Percentiles rank a stretch among this genome's conserved stretches.
Conservation (phyloP, 2,888 invertebrate genomes). For the Homarus gammarus region DNA sequence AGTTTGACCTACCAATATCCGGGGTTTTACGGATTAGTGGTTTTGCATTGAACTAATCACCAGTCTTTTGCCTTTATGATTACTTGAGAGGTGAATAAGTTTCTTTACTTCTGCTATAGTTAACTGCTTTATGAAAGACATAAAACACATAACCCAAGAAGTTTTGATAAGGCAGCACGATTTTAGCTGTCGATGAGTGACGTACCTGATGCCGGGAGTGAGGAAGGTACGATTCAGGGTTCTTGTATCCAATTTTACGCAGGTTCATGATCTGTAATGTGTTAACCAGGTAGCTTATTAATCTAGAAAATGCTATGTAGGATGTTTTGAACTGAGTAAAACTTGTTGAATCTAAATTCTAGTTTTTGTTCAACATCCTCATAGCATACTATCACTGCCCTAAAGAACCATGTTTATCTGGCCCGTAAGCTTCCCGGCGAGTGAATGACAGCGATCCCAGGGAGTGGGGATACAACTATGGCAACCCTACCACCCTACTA, state of each 20-base stretch:
- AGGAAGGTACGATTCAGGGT: neutral
- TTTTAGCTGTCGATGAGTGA: neutral
- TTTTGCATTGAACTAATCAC: too few species aligned
- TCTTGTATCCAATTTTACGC: constrained; percentile 7
- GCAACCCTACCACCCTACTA: neutral
- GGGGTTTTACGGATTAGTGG: too few species aligned
- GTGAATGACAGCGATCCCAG: neutral
- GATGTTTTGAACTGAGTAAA: constrained; percentile 72
- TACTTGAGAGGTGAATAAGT: neutral
- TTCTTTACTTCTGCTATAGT: neutral
- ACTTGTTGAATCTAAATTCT: constrained; percentile 42
- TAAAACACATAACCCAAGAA: neutral
- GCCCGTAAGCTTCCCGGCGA: constrained; percentile 20
- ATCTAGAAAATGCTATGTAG: constrained; percentile 60
- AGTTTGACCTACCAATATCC: too few species aligned
- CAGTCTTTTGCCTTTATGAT: too few species aligned
- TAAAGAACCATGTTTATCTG: neutral
- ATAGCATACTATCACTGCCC: constrained; percentile 34
- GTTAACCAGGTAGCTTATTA: constrained; percentile 27
- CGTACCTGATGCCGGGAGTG: neutral
- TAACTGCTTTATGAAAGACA: neutral
- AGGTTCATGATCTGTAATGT: constrained; percentile 18
- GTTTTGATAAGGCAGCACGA: neutral
- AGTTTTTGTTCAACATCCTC: constrained; percentile 74
- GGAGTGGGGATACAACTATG: neutral